Evolutionary conservation across 2,888 invertebrate species (phyloP), one percentile per base, ranked within the genome.

Genomic region (Artemia sinica): DNA sequence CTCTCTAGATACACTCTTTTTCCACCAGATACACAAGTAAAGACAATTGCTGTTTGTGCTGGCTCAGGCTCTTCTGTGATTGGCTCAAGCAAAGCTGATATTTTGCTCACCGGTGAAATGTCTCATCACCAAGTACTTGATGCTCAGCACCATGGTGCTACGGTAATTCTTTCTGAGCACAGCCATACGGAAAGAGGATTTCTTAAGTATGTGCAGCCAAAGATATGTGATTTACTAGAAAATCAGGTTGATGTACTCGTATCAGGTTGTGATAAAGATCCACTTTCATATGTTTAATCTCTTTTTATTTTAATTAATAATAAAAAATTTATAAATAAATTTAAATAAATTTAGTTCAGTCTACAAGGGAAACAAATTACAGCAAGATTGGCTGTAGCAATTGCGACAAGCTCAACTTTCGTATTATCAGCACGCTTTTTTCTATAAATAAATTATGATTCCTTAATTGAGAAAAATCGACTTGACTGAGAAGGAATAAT

Each of bases 161-260:
- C 85, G 70, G 92, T 95, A 0, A 86, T 95, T 74, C 80, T 95
- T 18, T 90, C 90, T 72, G 93, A 94, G 77, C 95, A 96, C 78
- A 91, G 89, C 58, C 91, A 94, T 79, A 91, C 93, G 0, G 96
- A 96, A 78, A 82, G 95, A 71, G 93, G 94, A 8, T 96, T 86
- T 76, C 80, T 95, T 8, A 80, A 79, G 63, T 78, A 78, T 11
- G 87, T 92, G 71, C 78, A 80, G 66, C 67, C 72, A 52, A 73
- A 76, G 10, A 72, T 79, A 48, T 70, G 71, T 0, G 72, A 72
- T 28, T 58, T 74, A 49, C 72, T 79, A 13, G 77, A 82, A 1
- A 80, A 83, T 70, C 76, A 81, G 69, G 82, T 86, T 11, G 77
- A 83, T 72, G 82, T 92, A 10, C 73, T 84, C 71, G 82, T 91